These are phyloP conservation scores for Parnassius glacialis DNA, from an alignment of 2,888 invertebrate species.

Conservation along the genomic window DNA sequence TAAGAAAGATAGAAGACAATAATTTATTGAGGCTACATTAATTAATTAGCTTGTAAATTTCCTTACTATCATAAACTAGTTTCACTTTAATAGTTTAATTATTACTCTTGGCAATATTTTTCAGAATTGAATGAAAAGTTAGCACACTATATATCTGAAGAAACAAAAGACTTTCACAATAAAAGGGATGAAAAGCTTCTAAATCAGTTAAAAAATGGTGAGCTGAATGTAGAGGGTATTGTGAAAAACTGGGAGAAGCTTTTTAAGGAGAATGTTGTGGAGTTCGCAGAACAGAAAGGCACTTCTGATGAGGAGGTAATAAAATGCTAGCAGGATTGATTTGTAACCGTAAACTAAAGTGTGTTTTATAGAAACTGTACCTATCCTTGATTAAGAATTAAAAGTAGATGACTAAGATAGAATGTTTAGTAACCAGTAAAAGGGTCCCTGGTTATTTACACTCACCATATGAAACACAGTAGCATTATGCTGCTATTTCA, in stretches of 20 bases:
- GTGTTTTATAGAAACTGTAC: too few relatives aligned
- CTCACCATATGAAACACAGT: too few relatives aligned
- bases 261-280: conserved; percentile 90
- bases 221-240: conserved; percentile 86
- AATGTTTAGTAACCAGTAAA: too few relatives aligned
- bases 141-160: conserved; percentile 82
- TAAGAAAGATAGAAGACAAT: too few relatives aligned
- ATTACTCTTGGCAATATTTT: conserved; percentile 25
- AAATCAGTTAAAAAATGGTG: conserved; percentile 81
- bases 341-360: too few relatives aligned
- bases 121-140: conserved; percentile 82
- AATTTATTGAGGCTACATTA: too few relatives aligned
- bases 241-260: conserved; percentile 90
- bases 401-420: too few relatives aligned
- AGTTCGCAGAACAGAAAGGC: conserved; percentile 89
- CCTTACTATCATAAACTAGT: neutral
- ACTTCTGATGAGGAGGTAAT: conserved; percentile 88
- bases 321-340: too few relatives aligned
- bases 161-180: conserved; percentile 85
- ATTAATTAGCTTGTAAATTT: too few relatives aligned
- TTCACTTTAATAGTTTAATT: neutral
- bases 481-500: too few relatives aligned
- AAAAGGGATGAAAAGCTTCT: conserved; percentile 83
- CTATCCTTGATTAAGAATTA: too few relatives aligned
- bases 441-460: too few relatives aligned